These are phyloP conservation scores for Notothenia coriiceps DNA, from an alignment of 2,113 vertebrate species.

Conservation along the genomic window DNA sequence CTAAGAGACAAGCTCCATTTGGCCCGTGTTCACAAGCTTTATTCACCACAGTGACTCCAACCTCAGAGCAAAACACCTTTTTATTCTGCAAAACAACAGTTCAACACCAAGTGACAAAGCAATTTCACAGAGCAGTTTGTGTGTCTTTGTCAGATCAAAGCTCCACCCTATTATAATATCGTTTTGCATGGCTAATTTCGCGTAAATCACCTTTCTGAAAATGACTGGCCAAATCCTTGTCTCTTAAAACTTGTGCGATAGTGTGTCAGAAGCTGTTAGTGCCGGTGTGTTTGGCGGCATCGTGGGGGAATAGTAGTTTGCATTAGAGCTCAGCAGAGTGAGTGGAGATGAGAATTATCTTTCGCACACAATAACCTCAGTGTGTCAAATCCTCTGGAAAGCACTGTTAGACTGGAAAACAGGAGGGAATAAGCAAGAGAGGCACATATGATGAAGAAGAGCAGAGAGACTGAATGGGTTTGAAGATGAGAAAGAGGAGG, in stretches of 20 bases:
- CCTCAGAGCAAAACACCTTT: slow-evolving; percentile 44
- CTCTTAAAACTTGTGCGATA: slow-evolving; percentile 26
- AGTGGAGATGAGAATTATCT: slow-evolving; percentile 54
- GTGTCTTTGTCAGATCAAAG: slow-evolving; percentile 34
- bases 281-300: slow-evolving; percentile 53
- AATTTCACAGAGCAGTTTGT: slow-evolving; percentile 4
- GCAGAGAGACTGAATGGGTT: neutral
- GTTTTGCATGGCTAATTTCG: slow-evolving; percentile 41
- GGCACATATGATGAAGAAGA: neutral
- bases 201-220: slow-evolving; percentile 38
- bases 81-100: slow-evolving; percentile 41
- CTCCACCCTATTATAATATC: slow-evolving; percentile 29
- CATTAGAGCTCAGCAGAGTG: slow-evolving; percentile 53
- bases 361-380: slow-evolving; percentile 57
- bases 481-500: slow-evolving; percentile 26
- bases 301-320: slow-evolving; percentile 45
- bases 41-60: slow-evolving; percentile 36
- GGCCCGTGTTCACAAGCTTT: slow-evolving; percentile 47
- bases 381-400: slow-evolving; percentile 63
- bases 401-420: slow-evolving; percentile 40
- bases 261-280: slow-evolving; percentile 61
- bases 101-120: slow-evolving; percentile 47
- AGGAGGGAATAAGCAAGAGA: slow-evolving; percentile 19
- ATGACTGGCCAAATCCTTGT: slow-evolving; percentile 20
- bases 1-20: slow-evolving; percentile 48